A percentile compares a stretch with the other conserved stretches of the same genome.
Conservation (phyloP, 2,797 vertebrate species). For the Hephaestus fuliginosus region DNA sequence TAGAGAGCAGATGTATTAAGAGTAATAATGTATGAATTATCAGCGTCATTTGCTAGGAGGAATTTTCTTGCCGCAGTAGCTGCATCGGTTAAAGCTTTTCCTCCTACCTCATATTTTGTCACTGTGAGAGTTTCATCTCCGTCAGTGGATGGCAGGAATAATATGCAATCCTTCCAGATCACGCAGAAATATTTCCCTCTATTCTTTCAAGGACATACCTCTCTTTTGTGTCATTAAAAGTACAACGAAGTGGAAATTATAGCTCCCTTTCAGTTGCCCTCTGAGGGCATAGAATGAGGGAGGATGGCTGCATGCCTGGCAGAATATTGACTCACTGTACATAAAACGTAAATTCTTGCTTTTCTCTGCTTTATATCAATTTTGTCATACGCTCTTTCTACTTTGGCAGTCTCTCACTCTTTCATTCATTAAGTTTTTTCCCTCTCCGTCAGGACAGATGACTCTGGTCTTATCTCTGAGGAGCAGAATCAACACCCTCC, state of each 20-base stretch:
- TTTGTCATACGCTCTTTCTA: slow-evolving; percentile 27
- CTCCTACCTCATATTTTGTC: neutral
- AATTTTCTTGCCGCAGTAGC: neutral
- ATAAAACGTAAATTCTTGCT: slow-evolving; percentile 40
- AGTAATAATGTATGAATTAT: slow-evolving; percentile 1
- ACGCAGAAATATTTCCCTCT: slow-evolving; percentile 1
- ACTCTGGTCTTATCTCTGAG: slow-evolving; percentile 57
- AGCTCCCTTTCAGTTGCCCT: slow-evolving; percentile 39
- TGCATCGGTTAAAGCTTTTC: neutral
- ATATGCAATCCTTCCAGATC: slow-evolving; percentile 5
- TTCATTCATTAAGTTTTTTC: slow-evolving; percentile 31
- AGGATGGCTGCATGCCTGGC: slow-evolving; percentile 34
- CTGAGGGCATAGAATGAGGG: slow-evolving; percentile 42
- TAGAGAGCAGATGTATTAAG: neutral
- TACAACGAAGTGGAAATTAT: slow-evolving; percentile 40
- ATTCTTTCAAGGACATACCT: slow-evolving; percentile 39
- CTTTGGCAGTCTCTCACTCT: neutral
- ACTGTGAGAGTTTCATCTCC: slow-evolving; percentile 19
- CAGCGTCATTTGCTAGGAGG: neutral
- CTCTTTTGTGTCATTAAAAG: slow-evolving; percentile 54
- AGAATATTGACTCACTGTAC: slow-evolving; percentile 51
- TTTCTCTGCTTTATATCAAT: slow-evolving; percentile 27
- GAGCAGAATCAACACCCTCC: slow-evolving; percentile 38
- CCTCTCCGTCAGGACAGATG: slow-evolving; percentile 30
- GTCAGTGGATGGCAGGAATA: slow-evolving; percentile 1